Evolutionary conservation across 1,140 invertebrate species (phyloP).

Genomic region (Pantala flavescens): DNA sequence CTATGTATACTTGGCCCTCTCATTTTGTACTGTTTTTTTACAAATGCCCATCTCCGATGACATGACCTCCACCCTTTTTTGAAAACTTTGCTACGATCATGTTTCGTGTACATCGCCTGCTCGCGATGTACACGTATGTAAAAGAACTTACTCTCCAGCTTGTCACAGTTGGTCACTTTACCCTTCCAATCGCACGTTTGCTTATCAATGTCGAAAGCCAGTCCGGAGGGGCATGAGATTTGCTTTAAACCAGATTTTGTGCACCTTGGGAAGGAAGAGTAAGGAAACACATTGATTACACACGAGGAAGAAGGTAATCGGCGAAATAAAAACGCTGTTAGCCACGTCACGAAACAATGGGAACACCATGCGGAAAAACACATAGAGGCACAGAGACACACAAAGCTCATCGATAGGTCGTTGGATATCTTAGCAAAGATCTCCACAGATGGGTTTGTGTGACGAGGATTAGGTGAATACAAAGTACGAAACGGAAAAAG

Average conservation of each 20-base stretch:
- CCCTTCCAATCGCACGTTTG: slow-evolving; percentile 96
- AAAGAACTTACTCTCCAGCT: slow-evolving; percentile 83
- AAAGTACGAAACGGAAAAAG: no score
- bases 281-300: slow-evolving; percentile 9
- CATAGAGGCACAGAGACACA: not conserved
- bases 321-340: not conserved
- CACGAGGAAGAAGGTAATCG: slow-evolving; percentile 11
- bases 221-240: slow-evolving; percentile 86
- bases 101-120: no score
- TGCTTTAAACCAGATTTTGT: slow-evolving; percentile 85
- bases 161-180: slow-evolving; percentile 92
- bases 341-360: not conserved
- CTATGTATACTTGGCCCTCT: no score
- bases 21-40: not conserved
- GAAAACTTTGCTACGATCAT: not conserved
- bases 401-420: not conserved
- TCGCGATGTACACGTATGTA: not conserved
- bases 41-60: not conserved
- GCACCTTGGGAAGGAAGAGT: slow-evolving; percentile 48
- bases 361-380: not conserved
- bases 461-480: no score
- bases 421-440: not conserved
- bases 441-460: no score
- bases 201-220: slow-evolving; percentile 93
- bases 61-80: not conserved